phyloP scores from a whole-genome alignment of 2,888 invertebrate species.

The Ecdyonurus torrentis region DNA sequence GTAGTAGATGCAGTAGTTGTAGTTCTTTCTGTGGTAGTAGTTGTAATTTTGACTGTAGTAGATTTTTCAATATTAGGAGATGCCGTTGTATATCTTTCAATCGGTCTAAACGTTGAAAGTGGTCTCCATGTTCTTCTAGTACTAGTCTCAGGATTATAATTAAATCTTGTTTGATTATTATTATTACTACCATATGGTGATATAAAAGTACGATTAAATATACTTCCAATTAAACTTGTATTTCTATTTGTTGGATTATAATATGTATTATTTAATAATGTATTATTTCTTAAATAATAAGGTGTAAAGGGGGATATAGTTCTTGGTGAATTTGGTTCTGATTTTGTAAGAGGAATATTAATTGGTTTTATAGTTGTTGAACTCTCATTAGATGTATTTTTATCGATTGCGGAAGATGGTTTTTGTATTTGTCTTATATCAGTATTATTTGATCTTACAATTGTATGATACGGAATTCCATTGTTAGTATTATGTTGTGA shows the following conservation, averaged over 20 bases:
- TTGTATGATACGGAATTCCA: neutral
- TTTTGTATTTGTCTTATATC: neutral
- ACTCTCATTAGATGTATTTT: neutral
- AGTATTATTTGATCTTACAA: neutral
- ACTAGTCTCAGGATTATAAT: conserved; percentile 35
- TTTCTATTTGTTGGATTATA: neutral
- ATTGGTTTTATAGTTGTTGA: neutral
- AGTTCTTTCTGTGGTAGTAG: conserved; percentile 12
- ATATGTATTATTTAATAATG: neutral
- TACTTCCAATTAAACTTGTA: conserved; percentile 12
- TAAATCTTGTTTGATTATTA: conserved; percentile 32
- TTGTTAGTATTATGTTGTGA: neutral
- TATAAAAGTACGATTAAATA: no score
- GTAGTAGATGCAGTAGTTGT: conserved; percentile 24
- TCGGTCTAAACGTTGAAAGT: neutral
- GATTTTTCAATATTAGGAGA: neutral
- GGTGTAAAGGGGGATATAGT: neutral
- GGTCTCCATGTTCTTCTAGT: conserved; percentile 36
- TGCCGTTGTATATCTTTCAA: neutral
- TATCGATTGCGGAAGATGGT: neutral
- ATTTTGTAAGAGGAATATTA: no score
- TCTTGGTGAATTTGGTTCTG: no score
- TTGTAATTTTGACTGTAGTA: neutral
- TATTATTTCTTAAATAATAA: neutral
- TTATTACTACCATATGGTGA: no score